Evolutionary conservation across 2,797 vertebrate species (phyloP), one percentile per base, ranked within the genome.

Genomic region (Enteromius trimaculatus): DNA sequence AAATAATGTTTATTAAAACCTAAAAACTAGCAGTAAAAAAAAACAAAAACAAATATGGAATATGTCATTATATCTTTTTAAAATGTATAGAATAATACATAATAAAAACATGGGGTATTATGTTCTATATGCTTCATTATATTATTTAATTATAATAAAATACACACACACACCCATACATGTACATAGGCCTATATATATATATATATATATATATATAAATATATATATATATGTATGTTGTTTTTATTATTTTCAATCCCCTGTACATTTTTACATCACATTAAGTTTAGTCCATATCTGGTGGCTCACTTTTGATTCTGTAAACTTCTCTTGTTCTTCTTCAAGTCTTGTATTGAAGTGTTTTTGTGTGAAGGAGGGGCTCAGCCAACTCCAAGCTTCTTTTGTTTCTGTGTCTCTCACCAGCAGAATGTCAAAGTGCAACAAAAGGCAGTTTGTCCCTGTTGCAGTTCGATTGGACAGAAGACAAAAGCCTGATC

Each of bases 401-500:
- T 80, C 80, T 53, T 86, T 84, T 86, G 81, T 86, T 23, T 79
- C 39, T 3, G 16, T 60, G 5, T 51, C 74, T 79, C 64, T 82
- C 19, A 34, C 5, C 53, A 55, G 17, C 77, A 55, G 77, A 88
- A 86, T 80, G 83, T 81, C 77, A 86, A 55, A 80, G 79, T 23
- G 34, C 71, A 37, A 80, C 83, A 86, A 84, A 86, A 83, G 72
- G 82, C 71, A 60, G 76, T 79, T 79, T 82, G 51, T 70, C 85
- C 74, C 77, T 31, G 68, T 71, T 81, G 74, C 65, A 29, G 44
- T 71, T 78, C 8, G 44, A 23, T 55, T 81, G 81, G 65, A 51
- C 65, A n/a, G 39, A 79, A 83, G 60, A 84, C 86, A 87, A 86
- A 82, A 81, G 76, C 68, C 66, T 80, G 69, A 87, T 86, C 85